Base-by-base conservation (phyloP, 2,113 vertebrate genomes). In the Varanus salvator region DNA sequence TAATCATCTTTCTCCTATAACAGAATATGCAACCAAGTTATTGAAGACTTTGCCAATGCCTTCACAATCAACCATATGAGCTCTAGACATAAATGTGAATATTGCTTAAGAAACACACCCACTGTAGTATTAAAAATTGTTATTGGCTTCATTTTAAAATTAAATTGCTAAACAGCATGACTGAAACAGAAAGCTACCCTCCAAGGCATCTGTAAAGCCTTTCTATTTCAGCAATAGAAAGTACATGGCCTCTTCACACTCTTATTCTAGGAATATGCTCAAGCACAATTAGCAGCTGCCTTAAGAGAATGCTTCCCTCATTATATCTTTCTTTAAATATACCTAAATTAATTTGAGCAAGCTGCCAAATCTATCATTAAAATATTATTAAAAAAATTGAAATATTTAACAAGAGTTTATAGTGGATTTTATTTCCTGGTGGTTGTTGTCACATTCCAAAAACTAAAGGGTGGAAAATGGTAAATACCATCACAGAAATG, bases 161-260 rank as follows among this genome's bases (percentile, higher is more conserved):
- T 68, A 0, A 0, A 60, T 85, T 92, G 66, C 80, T 90, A 72
- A 92, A 93, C 3, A 66, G 72, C 77, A 17, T 27, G 31, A 44
- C n/a, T 76, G 38, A 85, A 89, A 87, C 90, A 72, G 72, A 89
- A 91, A 88, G 29, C 52, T 66, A 84, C 87, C 90, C 93, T 88
- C 25, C 87, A 88, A 87, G 93, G 48, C 23, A 80, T 91, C 93
- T 90, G 25, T 19, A 68, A 81, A 34, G 87, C 48, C 57, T 48
- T 92, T 88, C 87, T 75, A 15, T 66, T 86, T n/a, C 90, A 91
- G 12, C 38, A 17, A 8, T 38, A 91, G 80, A 44, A 92, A 85
- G 48, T 17, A 72, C 1, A 11, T 48, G 9, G 52, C 29, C 38
- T 87, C 4, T 90, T 89, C 69, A 90, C 84, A 72, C 21, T 34